Evolutionary conservation across 2,113 vertebrate species (phyloP).

Genomic region (Rhinichthys klamathensis): DNA sequence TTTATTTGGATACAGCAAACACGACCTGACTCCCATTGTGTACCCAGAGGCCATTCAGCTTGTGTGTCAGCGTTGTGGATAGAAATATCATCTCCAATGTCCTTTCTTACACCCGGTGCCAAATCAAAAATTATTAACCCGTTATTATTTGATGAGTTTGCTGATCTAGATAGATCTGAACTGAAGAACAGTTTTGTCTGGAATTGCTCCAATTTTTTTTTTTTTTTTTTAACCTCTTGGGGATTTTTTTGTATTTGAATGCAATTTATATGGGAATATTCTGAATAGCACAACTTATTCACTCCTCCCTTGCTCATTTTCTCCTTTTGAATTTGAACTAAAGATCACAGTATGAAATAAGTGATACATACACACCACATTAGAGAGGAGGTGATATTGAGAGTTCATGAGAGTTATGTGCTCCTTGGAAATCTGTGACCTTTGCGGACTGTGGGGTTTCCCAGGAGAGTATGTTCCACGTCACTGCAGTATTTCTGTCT

Average conservation of each 20-base stretch:
- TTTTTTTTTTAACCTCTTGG: not conserved
- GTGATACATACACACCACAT: not conserved
- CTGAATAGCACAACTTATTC: not conserved
- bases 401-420: constrained; percentile 48
- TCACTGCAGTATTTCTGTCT: constrained; percentile 42
- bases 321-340: not conserved
- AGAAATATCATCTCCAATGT: not conserved
- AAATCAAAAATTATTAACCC: not conserved
- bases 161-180: not conserved
- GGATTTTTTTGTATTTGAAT: not conserved
- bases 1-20: constrained; percentile 56
- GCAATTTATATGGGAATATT: not conserved
- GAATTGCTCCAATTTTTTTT: not conserved
- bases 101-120: not conserved
- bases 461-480: constrained; percentile 32
- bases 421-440: constrained; percentile 35
- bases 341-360: not conserved
- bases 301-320: not conserved
- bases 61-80: not conserved
- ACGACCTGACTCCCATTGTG: constrained; percentile 28
- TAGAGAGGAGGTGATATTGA: constrained; percentile 1
- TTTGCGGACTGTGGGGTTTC: constrained; percentile 14
- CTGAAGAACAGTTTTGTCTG: not conserved
- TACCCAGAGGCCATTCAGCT: constrained; percentile 17
- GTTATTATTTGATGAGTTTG: not conserved